Evolutionary conservation across 2,797 vertebrate species (phyloP), one percentile per base, ranked within the genome.

Genomic region (Phrynocephalus vlangalii): DNA sequence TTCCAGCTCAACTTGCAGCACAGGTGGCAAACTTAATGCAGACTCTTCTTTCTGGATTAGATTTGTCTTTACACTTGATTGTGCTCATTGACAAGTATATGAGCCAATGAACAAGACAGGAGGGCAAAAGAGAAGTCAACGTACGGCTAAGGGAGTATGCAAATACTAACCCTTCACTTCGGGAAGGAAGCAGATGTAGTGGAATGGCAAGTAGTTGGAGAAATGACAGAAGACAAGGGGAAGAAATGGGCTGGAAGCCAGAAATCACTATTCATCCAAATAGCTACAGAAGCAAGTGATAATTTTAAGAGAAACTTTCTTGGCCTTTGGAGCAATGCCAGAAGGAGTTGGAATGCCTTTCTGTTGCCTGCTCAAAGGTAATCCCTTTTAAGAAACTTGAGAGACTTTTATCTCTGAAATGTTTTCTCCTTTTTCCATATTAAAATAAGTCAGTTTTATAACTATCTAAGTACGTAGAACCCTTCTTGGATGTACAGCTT

Each of bases 381-480:
- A 75, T 84, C 30, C 71, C 16, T 38, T 84, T 75, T 60, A 63
- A 84, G 30, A 50, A 75, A 71, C 30, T 75, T 83, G n/a, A 72
- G 68, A 44, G 44, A 2, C 52, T 56, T 44, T 63, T 9, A 38
- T 73, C 11, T 18, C 13, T 7, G 82, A 63, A 30, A 66, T 67
- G 24, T 75, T 60, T 63, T 73, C 28, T 44, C 82, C 30, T 72
- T 63, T 44, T 84, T 60, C 71, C 71, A 75, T 63, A 38, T 15
- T 70, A 52, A 63, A 72, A 60, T 13, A 63, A 63, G 22, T 28
- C 52, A 10, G 18, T 83, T 52, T 70, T 30, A 30, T 24, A 83
- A 83, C 70, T 8, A 3, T 20, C 8, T 30, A 2, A 63, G 20
- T 63, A 56, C 13, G 6, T 11, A 56, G 52, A 56, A 9, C 52